phyloP scores from a whole-genome alignment of 2,888 invertebrate species.

The Hoplodrina blanda region DNA sequence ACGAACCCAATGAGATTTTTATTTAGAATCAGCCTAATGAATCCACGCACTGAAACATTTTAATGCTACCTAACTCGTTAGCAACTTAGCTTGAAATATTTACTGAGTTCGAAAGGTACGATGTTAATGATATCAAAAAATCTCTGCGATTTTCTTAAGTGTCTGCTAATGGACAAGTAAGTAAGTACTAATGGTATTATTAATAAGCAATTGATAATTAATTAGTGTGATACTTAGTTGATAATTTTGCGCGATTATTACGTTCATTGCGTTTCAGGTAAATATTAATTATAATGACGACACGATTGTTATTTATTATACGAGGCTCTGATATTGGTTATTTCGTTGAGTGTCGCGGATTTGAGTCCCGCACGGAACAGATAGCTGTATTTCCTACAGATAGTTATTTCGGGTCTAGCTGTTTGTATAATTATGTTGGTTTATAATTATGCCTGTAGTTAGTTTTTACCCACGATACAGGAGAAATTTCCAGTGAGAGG shows the following conservation, averaged over 20 bases:
- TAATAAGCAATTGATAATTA: constrained; percentile 14
- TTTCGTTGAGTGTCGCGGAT: no score
- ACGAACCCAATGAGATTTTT: constrained; percentile 41
- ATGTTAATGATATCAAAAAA: not conserved
- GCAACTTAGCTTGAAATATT: not conserved
- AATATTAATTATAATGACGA: constrained; percentile 8
- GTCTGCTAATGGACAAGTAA: not conserved
- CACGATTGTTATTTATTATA: no score
- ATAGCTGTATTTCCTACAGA: no score
- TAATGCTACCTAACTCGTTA: constrained; percentile 23
- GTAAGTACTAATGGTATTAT: not conserved
- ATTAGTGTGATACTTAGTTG: not conserved
- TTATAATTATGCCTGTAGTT: no score
- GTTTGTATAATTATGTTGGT: no score
- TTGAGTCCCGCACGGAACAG: no score
- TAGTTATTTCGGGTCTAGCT: no score
- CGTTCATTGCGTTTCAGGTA: constrained; percentile 6
- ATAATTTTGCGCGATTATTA: not conserved
- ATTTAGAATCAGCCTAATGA: constrained; percentile 41
- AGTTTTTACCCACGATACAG: no score
- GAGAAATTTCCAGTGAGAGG: no score
- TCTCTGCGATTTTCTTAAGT: not conserved
- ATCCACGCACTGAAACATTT: constrained; percentile 26
- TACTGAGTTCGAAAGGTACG: not conserved
- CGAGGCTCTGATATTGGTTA: no score